These are phyloP conservation scores for Chrysolina oricalcia DNA, from an alignment of 2,888 invertebrate species.

Conservation along the genomic window DNA sequence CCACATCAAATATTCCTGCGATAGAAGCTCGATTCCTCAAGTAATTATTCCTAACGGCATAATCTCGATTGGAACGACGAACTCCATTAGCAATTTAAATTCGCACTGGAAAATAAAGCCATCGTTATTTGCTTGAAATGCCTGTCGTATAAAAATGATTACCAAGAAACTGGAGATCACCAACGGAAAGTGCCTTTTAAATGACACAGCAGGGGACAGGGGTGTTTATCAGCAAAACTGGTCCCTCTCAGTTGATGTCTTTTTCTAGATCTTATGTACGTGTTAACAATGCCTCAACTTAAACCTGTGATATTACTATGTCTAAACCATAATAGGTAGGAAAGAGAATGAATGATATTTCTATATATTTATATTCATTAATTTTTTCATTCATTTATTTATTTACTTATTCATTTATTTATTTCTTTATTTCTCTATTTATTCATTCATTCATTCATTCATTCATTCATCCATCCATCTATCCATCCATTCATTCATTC, in stretches of 20 bases:
- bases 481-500: too few species aligned
- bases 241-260: not conserved
- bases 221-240: not conserved
- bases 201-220: not conserved
- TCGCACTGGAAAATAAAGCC: conserved; percentile 9
- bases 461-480: too few species aligned
- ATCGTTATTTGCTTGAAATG: conserved; percentile 11
- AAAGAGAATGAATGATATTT: too few species aligned
- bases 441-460: too few species aligned
- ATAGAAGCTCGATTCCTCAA: conserved; percentile 3
- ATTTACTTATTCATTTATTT: too few species aligned
- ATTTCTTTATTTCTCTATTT: too few species aligned
- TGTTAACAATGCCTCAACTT: too few species aligned
- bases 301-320: too few species aligned
- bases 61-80: not conserved
- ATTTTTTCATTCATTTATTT: too few species aligned
- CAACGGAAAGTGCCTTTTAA: not conserved
- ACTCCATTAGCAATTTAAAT: conserved; percentile 18
- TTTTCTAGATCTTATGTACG: too few species aligned
- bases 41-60: conserved; percentile 5
- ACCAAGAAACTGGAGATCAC: conserved; percentile 10
- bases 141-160: not conserved
- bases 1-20: not conserved
- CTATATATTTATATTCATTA: too few species aligned
- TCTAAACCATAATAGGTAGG: too few species aligned